Conservation (phyloP, 1,140 invertebrate species). For the Periplaneta americana region DNA sequence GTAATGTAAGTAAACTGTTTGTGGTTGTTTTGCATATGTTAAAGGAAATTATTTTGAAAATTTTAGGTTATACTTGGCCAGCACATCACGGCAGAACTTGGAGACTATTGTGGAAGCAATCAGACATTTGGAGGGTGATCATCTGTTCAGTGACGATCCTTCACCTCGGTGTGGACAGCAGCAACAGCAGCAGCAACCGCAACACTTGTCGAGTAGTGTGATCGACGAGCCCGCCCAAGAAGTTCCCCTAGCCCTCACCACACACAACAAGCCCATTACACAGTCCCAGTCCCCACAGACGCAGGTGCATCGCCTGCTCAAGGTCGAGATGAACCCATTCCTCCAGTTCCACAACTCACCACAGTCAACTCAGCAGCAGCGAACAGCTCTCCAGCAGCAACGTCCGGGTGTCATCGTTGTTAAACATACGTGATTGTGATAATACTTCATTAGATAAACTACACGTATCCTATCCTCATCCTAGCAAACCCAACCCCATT, state of each 20-base stretch:
- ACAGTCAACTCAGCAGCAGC: not conserved
- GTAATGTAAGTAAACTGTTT: constrained; percentile 5
- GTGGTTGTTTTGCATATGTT: constrained; percentile 26
- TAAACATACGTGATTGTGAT: constrained; percentile 58
- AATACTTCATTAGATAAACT: not conserved
- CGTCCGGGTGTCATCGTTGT: constrained; percentile 84
- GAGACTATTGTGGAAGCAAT: constrained; percentile 98
- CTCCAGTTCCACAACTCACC: constrained; percentile 46
- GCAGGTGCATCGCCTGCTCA: constrained; percentile 37
- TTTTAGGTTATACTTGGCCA: constrained; percentile 60
- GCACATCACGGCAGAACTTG: constrained; percentile 85
- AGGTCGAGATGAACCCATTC: constrained; percentile 58
- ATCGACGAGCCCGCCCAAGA: constrained; percentile 42
- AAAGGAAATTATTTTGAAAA: constrained; percentile 47
- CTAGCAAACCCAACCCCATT: not conserved
- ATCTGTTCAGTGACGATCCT: constrained; percentile 71
- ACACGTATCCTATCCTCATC: not conserved
- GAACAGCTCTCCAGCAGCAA: constrained; percentile 58
- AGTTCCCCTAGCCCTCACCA: constrained; percentile 65
- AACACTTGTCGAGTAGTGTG: not conserved
- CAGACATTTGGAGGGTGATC: constrained; percentile 90
- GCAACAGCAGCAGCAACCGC: not conserved
- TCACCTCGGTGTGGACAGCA: constrained; percentile 2
- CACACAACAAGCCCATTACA: not conserved
- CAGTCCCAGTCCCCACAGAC: not conserved